Evolutionary conservation across 1,140 invertebrate genomes (phyloP).

Genomic region (Musca vetustissima): DNA sequence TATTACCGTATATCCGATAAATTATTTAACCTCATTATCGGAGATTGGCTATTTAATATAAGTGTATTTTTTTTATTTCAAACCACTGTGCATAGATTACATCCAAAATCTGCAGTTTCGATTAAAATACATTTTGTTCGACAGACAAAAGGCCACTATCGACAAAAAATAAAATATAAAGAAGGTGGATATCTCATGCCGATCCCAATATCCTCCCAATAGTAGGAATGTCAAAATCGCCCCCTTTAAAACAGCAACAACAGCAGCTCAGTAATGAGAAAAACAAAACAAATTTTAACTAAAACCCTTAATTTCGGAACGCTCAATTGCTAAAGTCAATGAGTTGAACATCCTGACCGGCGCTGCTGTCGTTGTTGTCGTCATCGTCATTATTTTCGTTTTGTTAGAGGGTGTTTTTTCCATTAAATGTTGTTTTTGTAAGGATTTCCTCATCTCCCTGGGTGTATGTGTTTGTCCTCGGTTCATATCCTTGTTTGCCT

Average conservation of each 20-base stretch:
- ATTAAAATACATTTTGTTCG: too few species aligned
- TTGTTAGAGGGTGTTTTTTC: conserved; percentile 1
- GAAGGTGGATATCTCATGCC: not conserved
- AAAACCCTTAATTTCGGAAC: conserved; percentile 18
- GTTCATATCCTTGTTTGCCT: not conserved
- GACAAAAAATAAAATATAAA: too few species aligned
- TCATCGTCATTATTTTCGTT: too few species aligned
- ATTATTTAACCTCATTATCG: too few species aligned
- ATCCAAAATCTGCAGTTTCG: too few species aligned
- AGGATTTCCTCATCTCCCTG: not conserved
- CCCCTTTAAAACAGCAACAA: not conserved
- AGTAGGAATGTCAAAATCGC: too few species aligned
- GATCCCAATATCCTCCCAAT: not conserved
- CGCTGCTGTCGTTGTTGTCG: too few species aligned
- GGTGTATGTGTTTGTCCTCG: not conserved
- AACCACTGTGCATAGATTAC: too few species aligned
- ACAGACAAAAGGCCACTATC: too few species aligned
- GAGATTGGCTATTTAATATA: too few species aligned
- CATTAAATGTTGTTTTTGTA: not conserved
- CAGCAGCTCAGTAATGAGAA: not conserved
- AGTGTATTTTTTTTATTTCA: too few species aligned
- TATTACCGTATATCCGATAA: too few species aligned
- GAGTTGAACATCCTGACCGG: not conserved
- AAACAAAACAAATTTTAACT: conserved; percentile 14
- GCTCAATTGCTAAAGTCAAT: conserved; percentile 31